Evolutionary conservation across 2,888 invertebrate species (phyloP).

Genomic region (Holacanthella duospinosa): DNA sequence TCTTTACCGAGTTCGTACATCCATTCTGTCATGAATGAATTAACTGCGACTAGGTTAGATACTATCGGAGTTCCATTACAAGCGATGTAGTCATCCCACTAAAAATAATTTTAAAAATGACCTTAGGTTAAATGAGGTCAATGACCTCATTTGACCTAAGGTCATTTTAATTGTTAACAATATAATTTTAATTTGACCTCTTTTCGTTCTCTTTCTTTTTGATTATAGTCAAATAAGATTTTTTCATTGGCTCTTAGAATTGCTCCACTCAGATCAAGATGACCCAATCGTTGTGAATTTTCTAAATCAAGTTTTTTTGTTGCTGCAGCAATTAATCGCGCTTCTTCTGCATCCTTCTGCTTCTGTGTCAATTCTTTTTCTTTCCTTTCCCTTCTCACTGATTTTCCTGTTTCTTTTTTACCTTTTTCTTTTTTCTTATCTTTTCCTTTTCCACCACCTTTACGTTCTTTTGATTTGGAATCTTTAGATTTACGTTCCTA

Average conservation of each 20-base stretch:
- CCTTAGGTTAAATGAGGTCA: background rate
- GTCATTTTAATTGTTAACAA: background rate
- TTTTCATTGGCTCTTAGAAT: slow-evolving; percentile 5
- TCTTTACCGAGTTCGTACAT: background rate
- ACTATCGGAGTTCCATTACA: slow-evolving; percentile 2
- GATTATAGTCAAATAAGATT: background rate
- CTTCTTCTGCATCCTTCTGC: background rate
- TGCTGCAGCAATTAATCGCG: slow-evolving; percentile 44
- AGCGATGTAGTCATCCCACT: slow-evolving; percentile 10
- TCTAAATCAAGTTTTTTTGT: slow-evolving; percentile 44
- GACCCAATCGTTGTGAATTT: slow-evolving; percentile 58
- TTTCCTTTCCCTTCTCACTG: background rate
- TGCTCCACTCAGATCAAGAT: background rate
- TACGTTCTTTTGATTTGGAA: no score
- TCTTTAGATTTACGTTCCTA: no score
- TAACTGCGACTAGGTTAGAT: background rate
- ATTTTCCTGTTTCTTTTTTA: background rate
- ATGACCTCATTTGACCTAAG: background rate
- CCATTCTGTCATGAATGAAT: slow-evolving; percentile 9
- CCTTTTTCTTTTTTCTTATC: no score
- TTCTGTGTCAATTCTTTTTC: background rate
- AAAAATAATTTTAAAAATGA: background rate
- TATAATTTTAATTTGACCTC: slow-evolving; percentile 1
- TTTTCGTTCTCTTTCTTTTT: background rate
- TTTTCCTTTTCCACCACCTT: no score